Conservation (phyloP, 2,888 invertebrate species). For the Spodoptera littoralis region DNA sequence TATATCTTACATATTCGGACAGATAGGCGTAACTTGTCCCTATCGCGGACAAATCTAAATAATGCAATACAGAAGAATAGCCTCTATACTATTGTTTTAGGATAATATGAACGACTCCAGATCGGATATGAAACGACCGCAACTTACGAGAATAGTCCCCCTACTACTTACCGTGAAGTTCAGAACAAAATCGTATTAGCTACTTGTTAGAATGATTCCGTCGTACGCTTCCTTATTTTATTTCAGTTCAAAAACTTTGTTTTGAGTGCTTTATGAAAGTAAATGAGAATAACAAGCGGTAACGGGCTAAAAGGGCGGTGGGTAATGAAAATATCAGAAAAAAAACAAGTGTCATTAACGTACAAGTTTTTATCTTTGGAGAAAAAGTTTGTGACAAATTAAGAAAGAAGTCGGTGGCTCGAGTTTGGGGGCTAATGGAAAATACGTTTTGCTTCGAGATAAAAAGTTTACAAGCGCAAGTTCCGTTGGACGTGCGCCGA, state of each 20-base stretch:
- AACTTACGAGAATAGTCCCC: constrained; percentile 37
- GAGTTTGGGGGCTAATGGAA: constrained; percentile 48
- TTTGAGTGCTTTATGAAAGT: constrained; percentile 45
- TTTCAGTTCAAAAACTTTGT: constrained; percentile 39
- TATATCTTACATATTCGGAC: constrained; percentile 40
- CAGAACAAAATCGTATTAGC: constrained; percentile 39
- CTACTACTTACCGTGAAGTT: constrained; percentile 43
- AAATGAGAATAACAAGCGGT: constrained; percentile 51
- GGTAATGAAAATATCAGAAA: constrained; percentile 72
- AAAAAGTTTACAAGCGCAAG: constrained; percentile 55
- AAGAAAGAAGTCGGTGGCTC: constrained; percentile 63
- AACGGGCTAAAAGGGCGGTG: constrained; percentile 41
- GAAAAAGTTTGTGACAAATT: constrained; percentile 78
- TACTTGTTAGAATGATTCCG: constrained; percentile 30
- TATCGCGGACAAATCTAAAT: constrained; percentile 47
- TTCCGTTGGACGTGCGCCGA: constrained; percentile 47
- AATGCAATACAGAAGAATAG: constrained; percentile 33
- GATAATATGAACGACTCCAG: constrained; percentile 37
- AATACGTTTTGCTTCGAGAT: constrained; percentile 55
- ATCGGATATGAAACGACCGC: constrained; percentile 38
- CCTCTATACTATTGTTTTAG: constrained; percentile 19
- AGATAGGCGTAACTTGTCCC: constrained; percentile 38
- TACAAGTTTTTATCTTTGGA: constrained; percentile 67
- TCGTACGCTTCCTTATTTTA: constrained; percentile 12
- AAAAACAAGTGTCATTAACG: constrained; percentile 74